phyloP scores from a whole-genome alignment of 2,113 vertebrate species.

The Odocoileus hemionus region DNA sequence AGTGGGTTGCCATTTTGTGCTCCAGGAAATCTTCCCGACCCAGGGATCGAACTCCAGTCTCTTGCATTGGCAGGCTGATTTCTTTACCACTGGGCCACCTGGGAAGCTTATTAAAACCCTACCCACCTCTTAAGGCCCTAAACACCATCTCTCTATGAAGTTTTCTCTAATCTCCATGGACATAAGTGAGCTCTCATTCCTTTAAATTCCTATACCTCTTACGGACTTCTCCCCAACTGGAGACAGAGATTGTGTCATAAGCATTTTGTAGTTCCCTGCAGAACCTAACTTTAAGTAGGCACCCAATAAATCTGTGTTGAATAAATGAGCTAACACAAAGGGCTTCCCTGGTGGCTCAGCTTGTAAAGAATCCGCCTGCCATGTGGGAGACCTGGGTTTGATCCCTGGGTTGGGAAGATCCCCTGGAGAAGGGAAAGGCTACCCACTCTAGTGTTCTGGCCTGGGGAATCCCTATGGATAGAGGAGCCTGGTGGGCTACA shows the following conservation, averaged over 20 bases:
- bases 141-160: slow-evolving; percentile 11
- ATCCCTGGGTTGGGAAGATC: neutral
- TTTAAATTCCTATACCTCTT: neutral
- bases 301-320: neutral
- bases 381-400: neutral
- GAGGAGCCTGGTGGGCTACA: neutral
- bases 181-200: neutral
- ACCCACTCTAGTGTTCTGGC: neutral
- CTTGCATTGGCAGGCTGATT: neutral
- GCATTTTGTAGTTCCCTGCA: neutral
- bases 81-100: neutral
- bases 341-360: neutral
- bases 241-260: neutral
- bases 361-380: neutral
- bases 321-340: neutral
- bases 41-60: neutral
- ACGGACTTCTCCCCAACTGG: neutral
- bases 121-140: neutral
- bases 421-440: neutral
- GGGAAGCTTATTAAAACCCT: neutral
- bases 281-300: neutral
- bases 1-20: neutral
- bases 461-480: neutral
- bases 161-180: neutral
- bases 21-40: neutral